phyloP scores from a whole-genome alignment of 1,140 invertebrate species.

The Drosophila novamexicana region DNA sequence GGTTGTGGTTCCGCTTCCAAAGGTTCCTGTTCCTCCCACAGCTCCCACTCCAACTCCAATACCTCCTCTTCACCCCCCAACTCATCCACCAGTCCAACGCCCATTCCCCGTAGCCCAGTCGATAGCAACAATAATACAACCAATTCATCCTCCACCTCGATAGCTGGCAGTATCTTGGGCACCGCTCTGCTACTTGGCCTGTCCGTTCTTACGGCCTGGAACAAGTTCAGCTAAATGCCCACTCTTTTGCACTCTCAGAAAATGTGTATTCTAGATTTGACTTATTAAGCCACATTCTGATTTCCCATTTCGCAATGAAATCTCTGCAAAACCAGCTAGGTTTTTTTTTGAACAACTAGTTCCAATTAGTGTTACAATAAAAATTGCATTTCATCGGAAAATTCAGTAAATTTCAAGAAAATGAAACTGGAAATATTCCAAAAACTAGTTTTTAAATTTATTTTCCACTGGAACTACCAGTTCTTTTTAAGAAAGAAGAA shows the following conservation, averaged over 20 bases:
- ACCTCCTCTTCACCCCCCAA: not conserved
- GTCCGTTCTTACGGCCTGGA: conserved; percentile 74
- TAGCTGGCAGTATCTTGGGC: conserved; percentile 65
- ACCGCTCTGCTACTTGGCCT: conserved; percentile 73
- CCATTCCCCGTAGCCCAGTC: not conserved
- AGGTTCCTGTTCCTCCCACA: conserved; percentile 31
- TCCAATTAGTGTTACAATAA: too few species aligned
- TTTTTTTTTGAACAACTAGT: too few species aligned
- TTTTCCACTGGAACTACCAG: too few species aligned
- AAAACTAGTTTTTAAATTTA: too few species aligned
- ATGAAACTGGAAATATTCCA: too few species aligned
- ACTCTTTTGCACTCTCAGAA: not conserved
- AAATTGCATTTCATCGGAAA: too few species aligned
- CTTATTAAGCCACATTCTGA: not conserved
- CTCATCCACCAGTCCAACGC: not conserved
- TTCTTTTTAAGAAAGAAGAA: too few species aligned
- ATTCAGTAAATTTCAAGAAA: too few species aligned
- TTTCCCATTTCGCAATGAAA: not conserved
- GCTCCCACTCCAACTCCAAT: conserved; percentile 1
- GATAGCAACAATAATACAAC: conserved; percentile 32
- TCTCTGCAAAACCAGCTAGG: too few species aligned
- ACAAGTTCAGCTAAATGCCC: conserved; percentile 59
- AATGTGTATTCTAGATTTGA: not conserved
- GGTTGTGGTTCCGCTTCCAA: conserved; percentile 65
- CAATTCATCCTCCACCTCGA: conserved; percentile 17